Evolutionary conservation across 1,140 invertebrate species (phyloP).

Genomic region (Amyelois transitella): DNA sequence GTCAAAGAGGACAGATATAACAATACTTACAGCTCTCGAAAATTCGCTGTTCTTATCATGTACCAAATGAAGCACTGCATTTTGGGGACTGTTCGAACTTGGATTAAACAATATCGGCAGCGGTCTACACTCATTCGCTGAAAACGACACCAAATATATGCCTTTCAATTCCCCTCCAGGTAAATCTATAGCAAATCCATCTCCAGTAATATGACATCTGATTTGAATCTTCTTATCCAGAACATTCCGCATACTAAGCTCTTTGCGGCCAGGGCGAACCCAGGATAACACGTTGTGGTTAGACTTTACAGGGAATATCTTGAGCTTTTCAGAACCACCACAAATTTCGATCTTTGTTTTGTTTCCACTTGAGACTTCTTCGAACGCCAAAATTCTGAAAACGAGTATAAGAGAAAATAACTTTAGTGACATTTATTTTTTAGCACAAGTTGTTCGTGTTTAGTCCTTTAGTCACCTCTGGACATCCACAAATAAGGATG

Average conservation of each 20-base stretch:
- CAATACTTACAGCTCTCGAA: conserved; percentile 43
- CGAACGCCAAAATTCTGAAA: conserved; percentile 46
- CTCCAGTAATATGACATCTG: conserved; percentile 51
- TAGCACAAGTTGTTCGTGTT: too few species aligned
- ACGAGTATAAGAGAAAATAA: background rate
- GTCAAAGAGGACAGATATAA: background rate
- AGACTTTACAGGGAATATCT: conserved; percentile 56
- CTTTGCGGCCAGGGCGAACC: conserved; percentile 47
- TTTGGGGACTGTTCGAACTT: conserved; percentile 25
- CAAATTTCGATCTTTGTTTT: conserved; percentile 33
- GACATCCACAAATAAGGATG: too few species aligned
- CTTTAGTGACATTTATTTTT: too few species aligned
- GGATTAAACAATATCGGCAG: conserved; percentile 48
- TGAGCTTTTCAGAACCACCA: conserved; percentile 40
- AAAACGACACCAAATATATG: conserved; percentile 41
- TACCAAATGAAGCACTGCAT: conserved; percentile 40
- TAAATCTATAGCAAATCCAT: conserved; percentile 49
- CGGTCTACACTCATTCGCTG: conserved; percentile 39
- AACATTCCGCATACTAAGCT: conserved; percentile 53
- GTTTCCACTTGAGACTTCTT: conserved; percentile 35
- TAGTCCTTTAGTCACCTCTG: too few species aligned
- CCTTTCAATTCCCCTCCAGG: conserved; percentile 40
- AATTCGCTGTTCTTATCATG: conserved; percentile 49
- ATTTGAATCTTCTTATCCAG: conserved; percentile 47
- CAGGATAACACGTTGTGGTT: conserved; percentile 49